phyloP scores from a whole-genome alignment of 2,888 invertebrate genomes.

The Palloptera scutellata region DNA sequence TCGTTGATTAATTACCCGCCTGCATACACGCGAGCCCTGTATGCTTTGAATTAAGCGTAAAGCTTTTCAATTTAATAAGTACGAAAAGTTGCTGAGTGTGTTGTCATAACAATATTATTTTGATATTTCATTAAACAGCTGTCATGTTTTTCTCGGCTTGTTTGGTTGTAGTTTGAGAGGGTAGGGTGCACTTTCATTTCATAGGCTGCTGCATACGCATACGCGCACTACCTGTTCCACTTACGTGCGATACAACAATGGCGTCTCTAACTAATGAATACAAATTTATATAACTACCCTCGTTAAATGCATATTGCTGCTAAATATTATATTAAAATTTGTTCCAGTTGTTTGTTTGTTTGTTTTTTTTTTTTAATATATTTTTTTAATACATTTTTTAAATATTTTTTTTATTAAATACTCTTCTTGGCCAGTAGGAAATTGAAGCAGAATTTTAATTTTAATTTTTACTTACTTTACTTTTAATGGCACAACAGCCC shows the following conservation, averaged over 20 bases:
- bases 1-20: conserved; percentile 35
- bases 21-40: neutral
- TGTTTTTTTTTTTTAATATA: neutral
- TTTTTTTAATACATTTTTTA: conserved; percentile 5
- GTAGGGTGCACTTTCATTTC: neutral
- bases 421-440: no score
- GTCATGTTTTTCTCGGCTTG: conserved; percentile 11
- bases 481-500: no score
- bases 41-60: neutral
- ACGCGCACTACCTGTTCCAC: neutral
- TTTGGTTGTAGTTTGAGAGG: no score
- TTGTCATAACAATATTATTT: conserved; percentile 19
- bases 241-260: conserved; percentile 7
- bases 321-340: neutral
- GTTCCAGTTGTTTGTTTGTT: no score
- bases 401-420: no score
- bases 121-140: conserved; percentile 29
- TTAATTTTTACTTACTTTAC: no score
- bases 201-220: neutral
- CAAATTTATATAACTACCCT: neutral
- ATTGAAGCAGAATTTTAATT: no score
- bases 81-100: neutral
- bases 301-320: neutral
- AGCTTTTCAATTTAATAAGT: neutral
- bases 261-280: conserved; percentile 20